Evolutionary conservation across 2,113 vertebrate species (phyloP), one percentile per base, ranked within the genome.

Genomic region (Grus americana): DNA sequence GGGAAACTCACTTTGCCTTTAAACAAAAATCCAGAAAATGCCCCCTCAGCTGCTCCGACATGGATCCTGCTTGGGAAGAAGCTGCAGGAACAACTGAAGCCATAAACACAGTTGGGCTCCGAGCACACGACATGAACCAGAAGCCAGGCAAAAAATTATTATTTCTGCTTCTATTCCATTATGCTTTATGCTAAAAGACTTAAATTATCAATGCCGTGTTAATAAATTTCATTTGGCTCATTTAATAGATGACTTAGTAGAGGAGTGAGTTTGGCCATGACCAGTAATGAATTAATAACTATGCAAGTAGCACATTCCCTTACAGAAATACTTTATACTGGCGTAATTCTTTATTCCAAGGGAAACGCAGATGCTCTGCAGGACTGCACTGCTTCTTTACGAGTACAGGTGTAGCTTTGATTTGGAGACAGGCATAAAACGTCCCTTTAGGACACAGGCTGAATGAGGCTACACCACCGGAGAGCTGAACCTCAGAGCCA

Each of bases 281-380:
- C 86, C 94, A 87, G 66, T 92, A 95, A 96, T 95, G 95, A 97
- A 95, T 95, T 95, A 96, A 93, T 97, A 92, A 96, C 95, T 92
- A 92, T 79, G 95, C 76, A 66, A 84, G 93, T 11, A 92, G 93
- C 96, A 95, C 94, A 85, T 92, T 97, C 67, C 79, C 58, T 79
- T 65, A 50, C 79, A 90, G 90, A 90, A 95, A 88, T 88, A 65
- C 71, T 94, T 95, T 9, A 79, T 58, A 30, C 40, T 20, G 40
- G 30, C 1, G 0, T 52, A 57, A 93, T 86, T 86, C 87, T 66
- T 96, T 66, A 85, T 90, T 79, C 74, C 70, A 50, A 38, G 24
- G 79, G 81, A 74, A 80, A 19, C 47, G 27, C 6, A 3, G 71
- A 15, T 46, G 47, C 66, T 91, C 50, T 78, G 88, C 82, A 46